A percentile compares a stretch with the other conserved stretches of the same genome.
These are phyloP conservation scores for Telmatochromis brichardi DNA, from an alignment of 2,113 vertebrate genomes.

Conservation along the genomic window DNA sequence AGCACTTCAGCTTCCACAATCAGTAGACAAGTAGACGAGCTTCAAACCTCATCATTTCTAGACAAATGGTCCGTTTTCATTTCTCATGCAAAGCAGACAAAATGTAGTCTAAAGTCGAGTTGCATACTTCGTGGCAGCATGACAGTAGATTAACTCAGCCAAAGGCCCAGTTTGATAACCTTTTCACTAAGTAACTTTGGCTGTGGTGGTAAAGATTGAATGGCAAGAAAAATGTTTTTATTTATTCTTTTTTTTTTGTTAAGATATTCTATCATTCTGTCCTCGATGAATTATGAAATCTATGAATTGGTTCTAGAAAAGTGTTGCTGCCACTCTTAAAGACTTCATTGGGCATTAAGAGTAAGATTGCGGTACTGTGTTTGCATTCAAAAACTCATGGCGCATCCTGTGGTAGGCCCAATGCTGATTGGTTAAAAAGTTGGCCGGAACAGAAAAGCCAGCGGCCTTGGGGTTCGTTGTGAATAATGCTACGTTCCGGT, in stretches of 20 bases:
- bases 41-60: background rate
- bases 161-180: background rate
- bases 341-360: background rate
- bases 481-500: background rate
- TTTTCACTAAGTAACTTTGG: background rate
- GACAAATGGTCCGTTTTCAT: background rate
- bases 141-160: background rate
- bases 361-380: background rate
- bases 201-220: background rate
- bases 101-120: background rate
- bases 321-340: background rate
- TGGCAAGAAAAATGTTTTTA: background rate
- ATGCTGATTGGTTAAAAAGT: background rate
- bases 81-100: background rate
- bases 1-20: background rate
- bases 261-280: background rate
- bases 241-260: background rate
- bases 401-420: background rate
- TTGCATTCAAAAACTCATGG: background rate
- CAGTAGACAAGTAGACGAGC: background rate
- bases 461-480: rapidly evolving
- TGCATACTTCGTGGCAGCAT: background rate
- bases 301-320: background rate
- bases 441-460: background rate
- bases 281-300: background rate